Conservation (phyloP, 2,797 vertebrate species). For the Phalanger gymnotis region DNA sequence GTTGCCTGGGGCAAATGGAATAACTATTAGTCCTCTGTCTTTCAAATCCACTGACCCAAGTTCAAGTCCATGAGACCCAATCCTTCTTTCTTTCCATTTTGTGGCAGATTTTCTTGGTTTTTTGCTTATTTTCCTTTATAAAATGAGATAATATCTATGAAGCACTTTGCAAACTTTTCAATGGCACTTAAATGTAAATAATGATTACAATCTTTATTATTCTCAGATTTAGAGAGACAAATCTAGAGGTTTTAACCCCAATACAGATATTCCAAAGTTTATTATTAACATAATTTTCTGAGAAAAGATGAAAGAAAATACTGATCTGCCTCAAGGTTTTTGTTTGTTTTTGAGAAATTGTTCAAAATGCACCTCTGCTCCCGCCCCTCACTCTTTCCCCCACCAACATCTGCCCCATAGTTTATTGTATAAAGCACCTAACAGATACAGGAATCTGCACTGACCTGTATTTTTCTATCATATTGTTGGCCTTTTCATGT, state of each 20-base stretch:
- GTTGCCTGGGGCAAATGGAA: background rate
- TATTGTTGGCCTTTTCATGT: background rate
- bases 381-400: background rate
- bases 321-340: background rate
- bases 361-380: background rate
- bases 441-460: background rate
- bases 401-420: background rate
- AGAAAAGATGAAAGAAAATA: background rate
- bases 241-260: background rate
- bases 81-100: background rate
- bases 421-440: background rate
- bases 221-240: background rate
- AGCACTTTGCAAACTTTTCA: background rate
- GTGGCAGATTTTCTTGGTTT: background rate
- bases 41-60: background rate
- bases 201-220: background rate
- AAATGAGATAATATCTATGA: background rate
- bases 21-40: background rate
- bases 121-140: background rate
- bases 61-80: background rate
- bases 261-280: background rate
- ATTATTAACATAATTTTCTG: background rate
- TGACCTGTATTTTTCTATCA: background rate
- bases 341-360: background rate
- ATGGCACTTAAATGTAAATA: background rate